These are phyloP conservation scores for Cyprinodon variegatus DNA, from an alignment of 2,113 vertebrate species.

Conservation along the genomic window DNA sequence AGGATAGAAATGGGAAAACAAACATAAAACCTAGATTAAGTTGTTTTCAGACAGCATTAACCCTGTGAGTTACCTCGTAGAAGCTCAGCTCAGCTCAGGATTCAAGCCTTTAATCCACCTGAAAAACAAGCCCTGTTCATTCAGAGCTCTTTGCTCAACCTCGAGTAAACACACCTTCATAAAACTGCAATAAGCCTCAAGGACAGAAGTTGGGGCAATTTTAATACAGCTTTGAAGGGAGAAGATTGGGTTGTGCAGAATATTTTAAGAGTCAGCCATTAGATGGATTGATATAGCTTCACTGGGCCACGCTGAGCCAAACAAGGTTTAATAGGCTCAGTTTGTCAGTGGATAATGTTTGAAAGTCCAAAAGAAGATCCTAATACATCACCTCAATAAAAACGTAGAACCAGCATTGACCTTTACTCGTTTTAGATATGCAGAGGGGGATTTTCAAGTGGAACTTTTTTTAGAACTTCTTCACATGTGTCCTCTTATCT, in stretches of 20 bases:
- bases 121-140: constrained; percentile 27
- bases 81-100: constrained; percentile 28
- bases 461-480: constrained; percentile 13
- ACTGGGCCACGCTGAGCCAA: constrained; percentile 56
- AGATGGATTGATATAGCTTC: constrained; percentile 72
- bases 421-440: constrained; percentile 22
- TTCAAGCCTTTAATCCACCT: constrained; percentile 20
- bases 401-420: constrained; percentile 25
- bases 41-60: constrained; percentile 32
- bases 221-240: constrained; percentile 42
- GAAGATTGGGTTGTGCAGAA: constrained; percentile 14
- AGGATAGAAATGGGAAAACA: neutral
- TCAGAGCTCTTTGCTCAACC: constrained; percentile 45
- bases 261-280: constrained; percentile 45
- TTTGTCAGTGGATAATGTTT: constrained; percentile 59
- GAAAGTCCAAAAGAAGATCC: constrained; percentile 34
- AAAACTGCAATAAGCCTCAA: constrained; percentile 61
- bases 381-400: constrained; percentile 30
- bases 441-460: constrained; percentile 3
- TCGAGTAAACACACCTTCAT: constrained; percentile 52
- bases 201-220: constrained; percentile 50
- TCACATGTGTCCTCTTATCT: neutral
- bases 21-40: constrained; percentile 4
- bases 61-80: constrained; percentile 39
- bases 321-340: constrained; percentile 65